Evolutionary conservation across 2,113 vertebrate genomes (phyloP).

Genomic region (Aspiorhynchus laticeps): DNA sequence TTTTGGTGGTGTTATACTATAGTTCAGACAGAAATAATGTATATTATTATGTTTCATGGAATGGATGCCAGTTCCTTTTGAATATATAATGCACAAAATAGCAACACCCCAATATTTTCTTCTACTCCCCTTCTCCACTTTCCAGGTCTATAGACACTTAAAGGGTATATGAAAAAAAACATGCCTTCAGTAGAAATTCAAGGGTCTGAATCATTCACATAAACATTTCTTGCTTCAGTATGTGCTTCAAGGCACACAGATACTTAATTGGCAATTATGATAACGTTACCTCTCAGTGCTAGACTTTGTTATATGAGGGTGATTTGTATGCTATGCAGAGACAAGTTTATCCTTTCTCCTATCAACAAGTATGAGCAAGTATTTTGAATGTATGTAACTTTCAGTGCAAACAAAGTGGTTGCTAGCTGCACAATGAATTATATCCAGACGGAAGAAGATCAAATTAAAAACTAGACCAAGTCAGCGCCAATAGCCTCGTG

Average conservation of each 20-base stretch:
- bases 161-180: not conserved
- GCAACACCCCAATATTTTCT: no score
- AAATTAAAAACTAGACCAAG: no score
- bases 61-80: not conserved
- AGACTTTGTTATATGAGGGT: not conserved
- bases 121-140: not conserved
- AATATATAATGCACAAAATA: not conserved
- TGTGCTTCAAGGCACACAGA: not conserved
- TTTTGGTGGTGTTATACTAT: not conserved
- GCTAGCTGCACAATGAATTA: no score
- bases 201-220: not conserved
- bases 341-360: not conserved
- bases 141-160: not conserved
- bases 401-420: no score
- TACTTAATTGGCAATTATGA: not conserved
- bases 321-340: not conserved
- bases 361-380: not conserved
- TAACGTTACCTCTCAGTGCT: not conserved
- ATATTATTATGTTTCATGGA: not conserved
- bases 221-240: not conserved
- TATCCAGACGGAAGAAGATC: no score
- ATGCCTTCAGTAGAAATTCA: not conserved
- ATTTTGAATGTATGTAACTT: not conserved
- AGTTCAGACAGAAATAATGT: not conserved
- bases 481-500: no score